Evolutionary conservation across 2,113 vertebrate species (phyloP), one percentile per base, ranked within the genome.

Genomic region (Catharus fuscescens): DNA sequence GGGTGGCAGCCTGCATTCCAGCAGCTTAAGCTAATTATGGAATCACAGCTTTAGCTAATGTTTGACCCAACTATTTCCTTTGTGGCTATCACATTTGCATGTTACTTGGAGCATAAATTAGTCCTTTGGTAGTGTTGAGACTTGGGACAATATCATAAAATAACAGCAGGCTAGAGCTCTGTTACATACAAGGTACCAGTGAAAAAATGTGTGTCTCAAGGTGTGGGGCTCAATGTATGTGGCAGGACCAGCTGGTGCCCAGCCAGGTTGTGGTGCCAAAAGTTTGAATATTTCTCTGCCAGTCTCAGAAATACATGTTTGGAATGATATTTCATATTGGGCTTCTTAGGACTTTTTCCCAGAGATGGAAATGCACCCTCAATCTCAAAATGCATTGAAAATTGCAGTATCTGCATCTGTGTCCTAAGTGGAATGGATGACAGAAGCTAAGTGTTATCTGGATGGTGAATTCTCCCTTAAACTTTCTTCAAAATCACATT

Each of bases 331-430:
- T 73, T 87, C n/a, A 40, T 31, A 10, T 32, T 72, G 5, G 15
- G 29, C 57, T 82, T 44, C 32, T 67, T 64, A 50, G 26, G 45
- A 45, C 47, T 91, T 91, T 62, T 76, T 34, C 21, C 38, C 32
- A 60, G 60, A 42, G 12, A 11, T 56, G 32, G 28, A 82, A 79
- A 66, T 36, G n/a, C n/a, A 56, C 10, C 6, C 13, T 10, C 26
- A 73, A 18, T 29, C 28, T 85, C 69, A 53, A 53, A 90, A 87
- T 52, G 64, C n/a, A 62, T 85, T 40, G 32, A 96, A 86, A 80
- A 91, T 52, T 80, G 20, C 40, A 0, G 0, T 42, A 29, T 48
- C 47, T 28, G 13, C 61, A 38, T 57, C 31, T 44, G 2, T 54
- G 29, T 54, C 38, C 60, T 78, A 24, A 11, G 5, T 26, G 34